These are phyloP conservation scores for Ariolimax columbianus DNA, from an alignment of 2,888 invertebrate species.

Conservation along the genomic window DNA sequence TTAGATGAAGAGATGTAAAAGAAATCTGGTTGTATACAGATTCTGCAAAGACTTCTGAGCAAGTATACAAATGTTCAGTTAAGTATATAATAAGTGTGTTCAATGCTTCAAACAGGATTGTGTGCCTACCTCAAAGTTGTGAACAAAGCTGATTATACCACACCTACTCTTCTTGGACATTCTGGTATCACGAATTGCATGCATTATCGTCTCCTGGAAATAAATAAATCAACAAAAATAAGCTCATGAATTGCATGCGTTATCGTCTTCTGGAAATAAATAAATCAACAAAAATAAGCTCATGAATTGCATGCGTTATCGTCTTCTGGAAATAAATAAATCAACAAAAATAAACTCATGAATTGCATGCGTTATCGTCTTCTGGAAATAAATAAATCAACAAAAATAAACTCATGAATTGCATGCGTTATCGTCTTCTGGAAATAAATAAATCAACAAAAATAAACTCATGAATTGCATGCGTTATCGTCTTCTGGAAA, in stretches of 20 bases:
- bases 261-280: slow-evolving; percentile 80
- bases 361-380: slow-evolving; percentile 86
- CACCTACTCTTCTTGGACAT: slow-evolving; percentile 88
- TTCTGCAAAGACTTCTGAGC: too few species aligned
- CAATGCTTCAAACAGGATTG: background rate
- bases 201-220: slow-evolving; percentile 82
- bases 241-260: slow-evolving; percentile 88
- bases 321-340: slow-evolving; percentile 65
- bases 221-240: background rate
- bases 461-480: too few species aligned
- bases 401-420: background rate
- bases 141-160: slow-evolving; percentile 92
- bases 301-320: slow-evolving; percentile 89
- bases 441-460: too few species aligned
- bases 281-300: slow-evolving; percentile 75
- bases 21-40: too few species aligned
- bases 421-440: too few species aligned
- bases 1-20: too few species aligned
- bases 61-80: too few species aligned
- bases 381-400: slow-evolving; percentile 62
- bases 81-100: too few species aligned
- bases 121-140: slow-evolving; percentile 87
- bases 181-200: slow-evolving; percentile 88
- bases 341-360: slow-evolving; percentile 81
- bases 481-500: too few species aligned